These are phyloP conservation scores for Flabesymbios commensalis DNA, from an alignment of 2,888 invertebrate species.

Conservation along the genomic window DNA sequence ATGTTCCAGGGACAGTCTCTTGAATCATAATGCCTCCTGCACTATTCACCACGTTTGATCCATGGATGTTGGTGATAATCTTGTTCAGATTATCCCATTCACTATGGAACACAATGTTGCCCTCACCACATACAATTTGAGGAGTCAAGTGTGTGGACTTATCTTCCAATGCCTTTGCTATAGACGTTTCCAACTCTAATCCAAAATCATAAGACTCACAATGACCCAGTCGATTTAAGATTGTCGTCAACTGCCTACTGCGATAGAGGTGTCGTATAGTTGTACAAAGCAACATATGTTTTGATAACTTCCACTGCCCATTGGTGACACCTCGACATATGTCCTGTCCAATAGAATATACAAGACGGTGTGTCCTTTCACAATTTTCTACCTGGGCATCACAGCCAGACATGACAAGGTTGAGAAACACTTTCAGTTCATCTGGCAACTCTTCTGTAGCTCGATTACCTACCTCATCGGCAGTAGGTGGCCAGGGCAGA, in stretches of 20 bases:
- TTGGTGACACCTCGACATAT: constrained; percentile 2
- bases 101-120: constrained; percentile 34
- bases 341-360: constrained; percentile 2
- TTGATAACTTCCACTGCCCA: constrained; percentile 6
- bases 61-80: constrained; percentile 15
- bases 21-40: constrained; percentile 41
- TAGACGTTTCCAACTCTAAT: constrained; percentile 24
- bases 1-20: constrained; percentile 16
- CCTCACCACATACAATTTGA: constrained; percentile 27
- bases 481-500: constrained; percentile 8
- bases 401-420: neutral
- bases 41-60: constrained; percentile 30
- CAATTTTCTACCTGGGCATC: neutral
- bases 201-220: constrained; percentile 9
- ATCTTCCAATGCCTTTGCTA: constrained; percentile 28
- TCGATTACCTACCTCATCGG: constrained; percentile 7
- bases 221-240: constrained; percentile 13
- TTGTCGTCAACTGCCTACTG: constrained; percentile 8
- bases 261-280: constrained; percentile 8
- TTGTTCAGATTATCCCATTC: constrained; percentile 39
- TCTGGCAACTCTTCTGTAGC: neutral
- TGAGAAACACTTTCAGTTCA: neutral
- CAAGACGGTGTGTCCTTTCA: neutral
- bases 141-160: constrained; percentile 31
- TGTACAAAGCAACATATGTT: constrained; percentile 11